Evolutionary conservation across 2,113 vertebrate genomes (phyloP).

Genomic region (Prinia subflava): DNA sequence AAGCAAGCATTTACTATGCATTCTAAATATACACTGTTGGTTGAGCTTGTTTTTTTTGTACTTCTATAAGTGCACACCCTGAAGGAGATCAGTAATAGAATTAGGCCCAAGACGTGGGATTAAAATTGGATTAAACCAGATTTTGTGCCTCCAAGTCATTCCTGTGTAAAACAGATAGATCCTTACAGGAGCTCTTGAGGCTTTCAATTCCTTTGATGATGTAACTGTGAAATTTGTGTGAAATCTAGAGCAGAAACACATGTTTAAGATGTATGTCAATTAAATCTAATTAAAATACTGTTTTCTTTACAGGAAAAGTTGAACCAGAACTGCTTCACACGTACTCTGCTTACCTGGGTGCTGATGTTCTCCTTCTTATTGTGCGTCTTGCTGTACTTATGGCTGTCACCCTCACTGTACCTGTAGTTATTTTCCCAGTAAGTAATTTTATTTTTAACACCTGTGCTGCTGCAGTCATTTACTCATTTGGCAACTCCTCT

Average conservation of each 20-base stretch:
- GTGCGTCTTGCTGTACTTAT: constrained; percentile 92
- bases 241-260: neutral
- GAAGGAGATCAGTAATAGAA: neutral
- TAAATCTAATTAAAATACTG: neutral
- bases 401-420: constrained; percentile 94
- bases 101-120: neutral
- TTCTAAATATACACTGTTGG: neutral
- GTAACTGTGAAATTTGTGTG: neutral
- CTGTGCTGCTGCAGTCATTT: neutral
- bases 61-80: neutral
- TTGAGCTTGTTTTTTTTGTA: neutral
- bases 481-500: neutral
- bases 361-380: constrained; percentile 87
- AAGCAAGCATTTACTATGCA: neutral
- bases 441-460: constrained; percentile 52
- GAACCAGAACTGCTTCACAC: constrained; percentile 93
- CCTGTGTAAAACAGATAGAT: neutral
- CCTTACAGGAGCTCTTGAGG: neutral
- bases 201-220: neutral
- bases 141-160: neutral
- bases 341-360: constrained; percentile 79
- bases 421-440: constrained; percentile 96
- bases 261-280: neutral
- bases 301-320: constrained; percentile 74
- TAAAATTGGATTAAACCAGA: neutral